Evolutionary conservation across 1,140 invertebrate genomes (phyloP).

Genomic region (Drosophila nasuta): DNA sequence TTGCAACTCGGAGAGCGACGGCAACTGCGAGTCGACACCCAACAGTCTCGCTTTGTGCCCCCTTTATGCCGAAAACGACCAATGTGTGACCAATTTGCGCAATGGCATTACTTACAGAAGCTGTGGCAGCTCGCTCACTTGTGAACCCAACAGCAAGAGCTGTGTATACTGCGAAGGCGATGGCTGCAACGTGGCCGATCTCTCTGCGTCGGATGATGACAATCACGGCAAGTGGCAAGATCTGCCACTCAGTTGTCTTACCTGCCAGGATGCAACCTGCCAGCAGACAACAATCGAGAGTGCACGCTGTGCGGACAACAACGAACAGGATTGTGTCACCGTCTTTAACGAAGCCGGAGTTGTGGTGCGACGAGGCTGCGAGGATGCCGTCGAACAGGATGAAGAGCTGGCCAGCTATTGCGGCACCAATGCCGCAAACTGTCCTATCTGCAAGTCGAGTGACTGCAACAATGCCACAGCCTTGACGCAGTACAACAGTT

Average conservation of each 20-base stretch:
- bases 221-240: constrained; percentile 81
- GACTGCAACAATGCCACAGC: constrained; percentile 68
- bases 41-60: constrained; percentile 64
- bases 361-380: constrained; percentile 67
- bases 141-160: constrained; percentile 58
- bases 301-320: constrained; percentile 57
- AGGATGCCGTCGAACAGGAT: constrained; percentile 54
- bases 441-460: constrained; percentile 76
- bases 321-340: constrained; percentile 78
- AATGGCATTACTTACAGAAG: constrained; percentile 65
- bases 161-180: constrained; percentile 65
- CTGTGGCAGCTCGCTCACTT: constrained; percentile 64
- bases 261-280: constrained; percentile 52
- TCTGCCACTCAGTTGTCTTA: constrained; percentile 66
- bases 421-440: constrained; percentile 42
- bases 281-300: constrained; percentile 1
- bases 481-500: constrained; percentile 52
- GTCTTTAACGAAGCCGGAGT: constrained; percentile 55
- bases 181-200: constrained; percentile 69
- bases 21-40: constrained; percentile 53
- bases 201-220: constrained; percentile 54
- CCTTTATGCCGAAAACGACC: constrained; percentile 50
- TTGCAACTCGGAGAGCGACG: constrained; percentile 64
- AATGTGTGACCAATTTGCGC: constrained; percentile 67
- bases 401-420: constrained; percentile 45